Conservation (phyloP, 2,797 vertebrate genomes). For the Rhinatrema bivittatum region DNA sequence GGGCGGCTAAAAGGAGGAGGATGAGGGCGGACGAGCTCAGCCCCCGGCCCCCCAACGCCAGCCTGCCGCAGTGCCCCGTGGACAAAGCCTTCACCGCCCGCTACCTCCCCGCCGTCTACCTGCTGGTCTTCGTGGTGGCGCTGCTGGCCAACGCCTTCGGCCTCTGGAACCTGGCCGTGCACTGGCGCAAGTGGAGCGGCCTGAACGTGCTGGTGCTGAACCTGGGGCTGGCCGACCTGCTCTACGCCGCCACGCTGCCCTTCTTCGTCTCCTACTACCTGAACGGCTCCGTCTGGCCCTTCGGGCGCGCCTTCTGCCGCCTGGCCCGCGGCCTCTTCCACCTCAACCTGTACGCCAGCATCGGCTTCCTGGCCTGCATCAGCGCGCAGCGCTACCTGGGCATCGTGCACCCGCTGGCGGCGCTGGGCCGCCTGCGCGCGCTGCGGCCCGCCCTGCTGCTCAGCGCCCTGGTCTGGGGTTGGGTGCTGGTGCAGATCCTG, state of each 20-base stretch:
- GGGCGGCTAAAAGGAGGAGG: neutral
- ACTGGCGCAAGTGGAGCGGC: conserved; percentile 36
- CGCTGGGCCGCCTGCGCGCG: conserved; percentile 46
- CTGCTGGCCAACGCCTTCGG: conserved; percentile 55
- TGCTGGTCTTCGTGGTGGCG: conserved; percentile 53
- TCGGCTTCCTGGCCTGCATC: conserved; percentile 74
- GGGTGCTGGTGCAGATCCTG: conserved; percentile 54
- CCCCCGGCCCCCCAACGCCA: neutral
- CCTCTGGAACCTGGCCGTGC: conserved; percentile 45
- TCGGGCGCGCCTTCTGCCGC: conserved; percentile 59
- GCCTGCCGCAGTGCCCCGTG: conserved; percentile 17
- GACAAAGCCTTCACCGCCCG: conserved; percentile 41
- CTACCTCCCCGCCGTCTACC: conserved; percentile 54
- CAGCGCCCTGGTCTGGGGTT: conserved; percentile 47
- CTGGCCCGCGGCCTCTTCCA: conserved; percentile 65
- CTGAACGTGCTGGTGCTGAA: conserved; percentile 62
- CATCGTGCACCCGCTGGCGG: conserved; percentile 66
- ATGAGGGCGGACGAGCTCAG: too few species aligned
- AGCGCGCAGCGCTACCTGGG: conserved; percentile 71
- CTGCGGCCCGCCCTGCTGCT: conserved; percentile 25
- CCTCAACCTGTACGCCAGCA: conserved; percentile 74
- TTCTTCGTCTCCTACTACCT: conserved; percentile 69
- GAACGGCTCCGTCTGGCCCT: conserved; percentile 42
- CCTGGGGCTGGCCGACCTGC: conserved; percentile 64
- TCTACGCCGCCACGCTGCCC: conserved; percentile 64